Evolutionary conservation across 1,140 invertebrate genomes (phyloP), one percentile per base, ranked within the genome.

Genomic region (Nasonia longicornis): DNA sequence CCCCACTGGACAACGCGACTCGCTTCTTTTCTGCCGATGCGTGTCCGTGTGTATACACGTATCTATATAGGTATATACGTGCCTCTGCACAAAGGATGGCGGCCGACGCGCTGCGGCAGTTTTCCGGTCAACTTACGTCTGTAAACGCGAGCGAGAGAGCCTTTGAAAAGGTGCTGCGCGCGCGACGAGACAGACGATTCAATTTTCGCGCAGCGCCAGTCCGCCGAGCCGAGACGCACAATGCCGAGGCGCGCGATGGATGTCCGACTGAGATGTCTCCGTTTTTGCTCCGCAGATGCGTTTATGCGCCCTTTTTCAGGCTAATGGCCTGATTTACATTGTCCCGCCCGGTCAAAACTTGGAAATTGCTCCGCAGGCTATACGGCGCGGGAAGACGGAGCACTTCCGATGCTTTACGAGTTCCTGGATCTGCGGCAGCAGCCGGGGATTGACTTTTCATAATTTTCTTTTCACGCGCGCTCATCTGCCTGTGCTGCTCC

Each of bases 41-140:
- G 8, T 16, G 20, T 42, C 14, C 14, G 38, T 31, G 67, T 16
- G 31, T 66, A 3, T 67, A 52, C 16, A 31, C 6, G 31, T 66
- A 11, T 67, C 16, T n/a, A 67, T 71, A 12, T 71, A 71, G 14
- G 74, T n/a, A 67, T 71, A 12, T 71, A 71, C 29, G 74, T 20
- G 63, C 31, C 20, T 20, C 38, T 22, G 38, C 71, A 71, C 79
- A 71, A 81, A 38, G 48, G 11, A 3, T 22, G 1, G 35, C 29
- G 31, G 38, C 20, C 20, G 35, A 7, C 1, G 80, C 67, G 35
- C 74, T 45, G 74, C 80, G 74, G 80, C 35, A 71, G 74, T 77
- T 77, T 81, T 77, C 74, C 80, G 80, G 74, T 72, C 80, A 74
- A 78, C 69, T 71, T 70, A 35, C 52, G 42, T 12, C 52, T 70